Percentiles rank a stretch among this genome's conserved stretches.
Evolutionary conservation across 2,113 vertebrate genomes (phyloP).

Genomic region (Abramis brama): DNA sequence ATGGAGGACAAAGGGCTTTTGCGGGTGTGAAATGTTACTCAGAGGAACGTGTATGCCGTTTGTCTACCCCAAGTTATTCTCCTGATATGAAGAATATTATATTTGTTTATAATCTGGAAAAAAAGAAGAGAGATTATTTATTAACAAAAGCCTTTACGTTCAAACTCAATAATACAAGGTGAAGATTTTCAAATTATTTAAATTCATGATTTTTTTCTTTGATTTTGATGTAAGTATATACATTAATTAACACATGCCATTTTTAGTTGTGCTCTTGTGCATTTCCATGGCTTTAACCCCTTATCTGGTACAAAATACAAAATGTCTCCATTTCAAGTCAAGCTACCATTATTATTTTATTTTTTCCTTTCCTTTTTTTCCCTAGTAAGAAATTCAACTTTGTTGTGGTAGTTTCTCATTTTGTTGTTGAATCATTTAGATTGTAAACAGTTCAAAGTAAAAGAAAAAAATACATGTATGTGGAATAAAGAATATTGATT

Average conservation of each 20-base stretch:
- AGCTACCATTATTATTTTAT: conserved; percentile 65
- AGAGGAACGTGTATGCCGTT: conserved; percentile 64
- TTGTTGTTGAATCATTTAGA: conserved; percentile 85
- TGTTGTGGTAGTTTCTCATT: conserved; percentile 85
- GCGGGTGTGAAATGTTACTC: conserved; percentile 50
- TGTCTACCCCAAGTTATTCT: conserved; percentile 61
- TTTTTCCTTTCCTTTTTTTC: conserved; percentile 53
- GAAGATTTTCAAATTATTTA: conserved; percentile 61
- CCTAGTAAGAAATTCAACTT: conserved; percentile 76
- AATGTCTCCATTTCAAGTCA: conserved; percentile 73
- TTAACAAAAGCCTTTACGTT: conserved; percentile 61
- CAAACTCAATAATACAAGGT: conserved; percentile 61
- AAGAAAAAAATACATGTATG: conserved; percentile 75
- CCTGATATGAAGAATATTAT: conserved; percentile 61
- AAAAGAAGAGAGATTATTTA: conserved; percentile 65
- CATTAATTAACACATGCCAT: conserved; percentile 63
- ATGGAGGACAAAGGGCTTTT: conserved; percentile 73
- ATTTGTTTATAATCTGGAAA: conserved; percentile 69
- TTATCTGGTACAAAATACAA: conserved; percentile 69
- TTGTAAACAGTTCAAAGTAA: conserved; percentile 78
- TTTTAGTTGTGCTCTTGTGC: conserved; percentile 53
- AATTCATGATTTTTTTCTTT: conserved; percentile 51
- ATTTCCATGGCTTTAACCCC: conserved; percentile 62
- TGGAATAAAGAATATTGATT: conserved; percentile 84
- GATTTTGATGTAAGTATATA: conserved; percentile 51